phyloP scores from a whole-genome alignment of 2,888 invertebrate genomes.

The Hedya salicella region DNA sequence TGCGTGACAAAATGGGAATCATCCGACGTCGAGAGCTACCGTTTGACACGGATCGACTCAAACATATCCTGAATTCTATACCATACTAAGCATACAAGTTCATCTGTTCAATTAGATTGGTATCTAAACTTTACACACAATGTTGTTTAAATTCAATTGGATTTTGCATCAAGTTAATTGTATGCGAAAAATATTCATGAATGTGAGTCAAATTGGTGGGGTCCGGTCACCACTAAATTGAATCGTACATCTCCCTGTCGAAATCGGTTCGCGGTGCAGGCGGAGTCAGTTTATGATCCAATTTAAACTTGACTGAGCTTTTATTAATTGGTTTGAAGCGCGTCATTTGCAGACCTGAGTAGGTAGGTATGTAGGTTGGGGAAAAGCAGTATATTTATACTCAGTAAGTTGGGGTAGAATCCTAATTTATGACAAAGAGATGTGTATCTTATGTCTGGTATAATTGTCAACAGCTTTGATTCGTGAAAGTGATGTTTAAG shows the following conservation, averaged over 20 bases:
- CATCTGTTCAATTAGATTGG: conserved; percentile 17
- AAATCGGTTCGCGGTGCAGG: conserved; percentile 58
- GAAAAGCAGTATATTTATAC: background rate
- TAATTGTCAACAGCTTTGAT: too few species aligned
- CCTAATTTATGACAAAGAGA: too few species aligned
- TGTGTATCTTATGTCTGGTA: too few species aligned
- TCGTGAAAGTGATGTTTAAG: too few species aligned
- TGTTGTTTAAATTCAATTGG: conserved; percentile 27
- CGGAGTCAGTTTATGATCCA: conserved; percentile 56
- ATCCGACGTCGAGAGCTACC: conserved; percentile 62
- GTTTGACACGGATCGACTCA: conserved; percentile 58
- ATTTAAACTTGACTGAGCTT: conserved; percentile 52
- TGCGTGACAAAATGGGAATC: conserved; percentile 63
- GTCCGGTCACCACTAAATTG: conserved; percentile 55
- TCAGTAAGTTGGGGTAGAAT: background rate
- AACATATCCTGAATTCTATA: conserved; percentile 45
- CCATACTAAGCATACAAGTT: conserved; percentile 20
- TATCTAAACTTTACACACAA: conserved; percentile 1
- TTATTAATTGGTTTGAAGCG: conserved; percentile 40
- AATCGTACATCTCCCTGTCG: conserved; percentile 52
- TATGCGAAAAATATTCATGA: conserved; percentile 44
- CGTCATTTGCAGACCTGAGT: conserved; percentile 16
- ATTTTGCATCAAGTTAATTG: conserved; percentile 25
- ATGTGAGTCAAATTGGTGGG: conserved; percentile 46
- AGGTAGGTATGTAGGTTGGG: conserved; percentile 14